Conservation (phyloP, 2,113 vertebrate species). For the Felis catus region DNA sequence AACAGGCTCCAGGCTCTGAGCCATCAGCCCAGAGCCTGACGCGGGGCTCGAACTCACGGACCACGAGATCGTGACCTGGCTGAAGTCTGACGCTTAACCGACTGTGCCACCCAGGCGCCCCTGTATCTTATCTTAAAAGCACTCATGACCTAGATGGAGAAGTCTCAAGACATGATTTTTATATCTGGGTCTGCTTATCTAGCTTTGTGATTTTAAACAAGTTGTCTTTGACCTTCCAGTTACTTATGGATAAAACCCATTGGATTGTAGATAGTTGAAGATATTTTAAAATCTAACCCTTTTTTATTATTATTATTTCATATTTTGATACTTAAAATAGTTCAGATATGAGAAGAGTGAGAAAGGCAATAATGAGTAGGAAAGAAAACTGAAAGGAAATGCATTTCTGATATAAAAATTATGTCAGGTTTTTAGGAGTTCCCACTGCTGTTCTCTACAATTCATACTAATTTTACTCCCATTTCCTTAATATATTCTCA, state of each 20-base stretch:
- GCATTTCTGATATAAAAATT: not conserved
- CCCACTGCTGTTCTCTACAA: not conserved
- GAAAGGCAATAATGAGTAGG: not conserved
- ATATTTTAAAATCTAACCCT: not conserved
- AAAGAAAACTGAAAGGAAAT: not conserved
- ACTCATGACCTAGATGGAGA: not conserved
- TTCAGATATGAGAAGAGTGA: not conserved
- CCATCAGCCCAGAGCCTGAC: too few relatives aligned
- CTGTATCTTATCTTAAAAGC: not conserved
- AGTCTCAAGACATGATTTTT: not conserved
- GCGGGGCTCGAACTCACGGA: too few relatives aligned
- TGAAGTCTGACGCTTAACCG: too few relatives aligned
- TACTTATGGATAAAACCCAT: not conserved
- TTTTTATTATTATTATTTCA: not conserved
- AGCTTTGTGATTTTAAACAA: conserved; percentile 9
- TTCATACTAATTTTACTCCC: not conserved
- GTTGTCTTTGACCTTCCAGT: not conserved
- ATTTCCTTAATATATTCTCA: not conserved
- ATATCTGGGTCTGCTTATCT: not conserved
- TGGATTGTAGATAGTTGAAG: not conserved
- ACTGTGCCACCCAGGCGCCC: too few relatives aligned
- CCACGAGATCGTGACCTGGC: too few relatives aligned
- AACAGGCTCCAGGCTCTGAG: too few relatives aligned
- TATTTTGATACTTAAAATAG: not conserved
- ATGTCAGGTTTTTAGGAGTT: not conserved